These are phyloP conservation scores for Aleiodes sp. DNA, from an alignment of 1,140 invertebrate genomes.

Conservation along the genomic window DNA sequence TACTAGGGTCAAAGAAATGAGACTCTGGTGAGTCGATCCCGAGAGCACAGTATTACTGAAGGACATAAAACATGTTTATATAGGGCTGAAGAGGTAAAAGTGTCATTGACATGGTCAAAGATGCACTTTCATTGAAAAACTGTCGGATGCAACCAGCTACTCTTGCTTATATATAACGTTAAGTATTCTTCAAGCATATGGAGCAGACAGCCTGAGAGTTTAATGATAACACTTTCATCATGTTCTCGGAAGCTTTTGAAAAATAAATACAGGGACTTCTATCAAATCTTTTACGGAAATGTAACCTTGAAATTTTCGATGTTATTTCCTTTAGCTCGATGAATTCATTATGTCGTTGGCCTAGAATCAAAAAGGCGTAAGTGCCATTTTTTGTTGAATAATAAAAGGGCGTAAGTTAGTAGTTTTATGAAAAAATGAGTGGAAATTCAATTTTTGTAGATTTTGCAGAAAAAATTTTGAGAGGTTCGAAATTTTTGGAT, in stretches of 20 bases:
- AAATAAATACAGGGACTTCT: too few species aligned
- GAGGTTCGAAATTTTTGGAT: constrained; percentile 2
- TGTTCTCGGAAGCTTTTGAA: neutral
- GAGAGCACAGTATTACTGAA: neutral
- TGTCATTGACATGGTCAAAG: constrained; percentile 13
- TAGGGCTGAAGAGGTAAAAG: neutral
- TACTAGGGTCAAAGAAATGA: constrained; percentile 11
- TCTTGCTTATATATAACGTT: constrained; percentile 1
- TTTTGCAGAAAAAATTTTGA: neutral
- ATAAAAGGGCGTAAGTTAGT: too few species aligned
- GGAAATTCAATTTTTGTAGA: too few species aligned
- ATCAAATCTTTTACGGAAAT: too few species aligned
- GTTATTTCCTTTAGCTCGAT: too few species aligned
- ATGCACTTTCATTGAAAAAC: constrained; percentile 20
- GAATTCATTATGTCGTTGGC: too few species aligned
- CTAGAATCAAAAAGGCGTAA: too few species aligned
- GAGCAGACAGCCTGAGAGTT: constrained; percentile 21
- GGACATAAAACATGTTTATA: neutral
- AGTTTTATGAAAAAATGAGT: neutral
- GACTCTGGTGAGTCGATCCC: neutral
- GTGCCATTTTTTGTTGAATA: too few species aligned
- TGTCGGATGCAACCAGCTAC: constrained; percentile 17
- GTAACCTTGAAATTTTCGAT: too few species aligned
- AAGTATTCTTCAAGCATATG: constrained; percentile 1
- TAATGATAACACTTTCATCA: constrained; percentile 7